Conservation (phyloP, 2,888 invertebrate species). For the Mythimna vitellina region DNA sequence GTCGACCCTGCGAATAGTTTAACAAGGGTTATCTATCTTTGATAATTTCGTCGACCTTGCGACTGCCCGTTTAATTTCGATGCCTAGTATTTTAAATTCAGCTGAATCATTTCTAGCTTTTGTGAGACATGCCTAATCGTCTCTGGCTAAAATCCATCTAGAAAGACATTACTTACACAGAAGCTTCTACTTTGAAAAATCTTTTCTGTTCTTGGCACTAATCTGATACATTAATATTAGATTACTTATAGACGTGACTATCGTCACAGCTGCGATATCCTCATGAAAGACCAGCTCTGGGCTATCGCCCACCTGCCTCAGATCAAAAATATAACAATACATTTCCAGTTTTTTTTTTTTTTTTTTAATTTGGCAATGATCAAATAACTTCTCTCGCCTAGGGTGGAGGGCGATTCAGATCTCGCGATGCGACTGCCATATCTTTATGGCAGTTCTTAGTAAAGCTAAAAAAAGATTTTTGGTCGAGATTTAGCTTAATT, state of each 20-base stretch:
- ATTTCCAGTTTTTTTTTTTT: no score
- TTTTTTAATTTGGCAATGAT: no score
- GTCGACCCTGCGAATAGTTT: not conserved
- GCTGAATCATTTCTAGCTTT: slow-evolving; percentile 2
- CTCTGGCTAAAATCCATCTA: not conserved
- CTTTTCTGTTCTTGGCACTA: slow-evolving; percentile 1
- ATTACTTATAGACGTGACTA: slow-evolving; percentile 16
- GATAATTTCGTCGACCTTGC: not conserved
- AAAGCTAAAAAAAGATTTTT: not conserved
- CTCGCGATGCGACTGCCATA: not conserved
- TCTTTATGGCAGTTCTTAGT: no score
- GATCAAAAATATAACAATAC: not conserved
- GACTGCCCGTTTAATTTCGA: not conserved
- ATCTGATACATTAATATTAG: slow-evolving; percentile 23
- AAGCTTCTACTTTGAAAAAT: not conserved
- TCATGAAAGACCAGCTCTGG: not conserved
- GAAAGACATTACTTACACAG: not conserved
- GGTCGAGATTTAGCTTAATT: slow-evolving; percentile 13
- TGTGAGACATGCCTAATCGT: not conserved
- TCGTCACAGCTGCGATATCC: not conserved
- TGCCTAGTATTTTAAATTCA: slow-evolving; percentile 8
- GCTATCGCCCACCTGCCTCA: not conserved
- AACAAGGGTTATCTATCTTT: not conserved
- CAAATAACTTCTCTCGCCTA: no score
- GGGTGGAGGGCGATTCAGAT: not conserved